phyloP scores from a whole-genome alignment of 2,888 invertebrate species.

The Drosophila nr. perissopoda region DNA sequence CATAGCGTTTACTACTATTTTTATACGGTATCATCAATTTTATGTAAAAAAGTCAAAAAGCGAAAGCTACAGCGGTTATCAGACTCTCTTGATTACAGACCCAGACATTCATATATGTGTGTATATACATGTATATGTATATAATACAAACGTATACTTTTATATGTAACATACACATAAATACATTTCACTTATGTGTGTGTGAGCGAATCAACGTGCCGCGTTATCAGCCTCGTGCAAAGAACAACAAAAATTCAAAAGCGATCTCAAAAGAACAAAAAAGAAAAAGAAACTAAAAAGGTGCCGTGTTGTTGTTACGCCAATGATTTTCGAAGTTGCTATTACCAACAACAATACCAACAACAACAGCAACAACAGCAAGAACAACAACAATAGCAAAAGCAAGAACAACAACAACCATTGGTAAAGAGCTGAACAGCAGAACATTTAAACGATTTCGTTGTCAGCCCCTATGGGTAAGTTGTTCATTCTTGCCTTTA shows the following conservation, averaged over 20 bases:
- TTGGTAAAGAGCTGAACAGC: slow-evolving; percentile 34
- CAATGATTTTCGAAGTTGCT: slow-evolving; percentile 37
- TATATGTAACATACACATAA: slow-evolving; percentile 6
- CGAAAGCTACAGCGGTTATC: slow-evolving; percentile 44
- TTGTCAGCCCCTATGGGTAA: slow-evolving; percentile 43
- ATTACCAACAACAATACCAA: neutral
- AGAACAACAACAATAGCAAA: no score
- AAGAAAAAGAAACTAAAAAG: slow-evolving; percentile 11
- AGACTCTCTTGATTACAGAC: slow-evolving; percentile 34
- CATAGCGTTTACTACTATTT: slow-evolving; percentile 25
- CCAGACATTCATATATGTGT: slow-evolving; percentile 19
- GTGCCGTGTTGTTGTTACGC: slow-evolving; percentile 25
- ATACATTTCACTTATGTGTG: neutral
- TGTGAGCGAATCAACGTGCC: slow-evolving; percentile 41
- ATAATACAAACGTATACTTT: slow-evolving; percentile 1
- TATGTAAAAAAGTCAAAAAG: slow-evolving; percentile 41
- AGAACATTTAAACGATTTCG: slow-evolving; percentile 11
- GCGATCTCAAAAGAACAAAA: slow-evolving; percentile 42
- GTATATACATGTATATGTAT: neutral
- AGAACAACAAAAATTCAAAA: slow-evolving; percentile 31
- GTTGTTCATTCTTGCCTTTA: slow-evolving; percentile 22
- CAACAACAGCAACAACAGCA: neutral
- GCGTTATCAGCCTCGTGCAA: slow-evolving; percentile 48
- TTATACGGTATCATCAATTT: slow-evolving; percentile 33
- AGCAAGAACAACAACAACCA: slow-evolving; percentile 2